These are phyloP conservation scores for Melanaphis sacchari DNA, from an alignment of 1,140 invertebrate genomes.

Conservation along the genomic window DNA sequence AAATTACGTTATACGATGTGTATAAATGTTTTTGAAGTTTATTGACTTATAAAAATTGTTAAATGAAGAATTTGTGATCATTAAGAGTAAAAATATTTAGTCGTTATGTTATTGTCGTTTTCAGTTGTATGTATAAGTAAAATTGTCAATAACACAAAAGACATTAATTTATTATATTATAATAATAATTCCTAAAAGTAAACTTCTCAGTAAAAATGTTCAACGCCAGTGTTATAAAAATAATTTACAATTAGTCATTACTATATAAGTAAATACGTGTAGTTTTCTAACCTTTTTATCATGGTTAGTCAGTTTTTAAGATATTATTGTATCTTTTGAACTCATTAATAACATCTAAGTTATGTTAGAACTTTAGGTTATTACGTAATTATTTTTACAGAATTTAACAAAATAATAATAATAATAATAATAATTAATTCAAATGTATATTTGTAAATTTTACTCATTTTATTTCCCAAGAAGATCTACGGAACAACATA, in stretches of 20 bases:
- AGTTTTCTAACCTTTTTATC: neutral
- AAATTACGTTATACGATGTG: neutral
- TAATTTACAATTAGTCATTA: neutral
- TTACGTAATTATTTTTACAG: no score
- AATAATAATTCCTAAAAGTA: neutral
- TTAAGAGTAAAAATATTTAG: neutral
- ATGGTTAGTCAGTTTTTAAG: neutral
- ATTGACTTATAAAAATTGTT: neutral
- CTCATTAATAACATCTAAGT: neutral
- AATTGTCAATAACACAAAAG: neutral
- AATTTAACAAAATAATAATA: neutral
- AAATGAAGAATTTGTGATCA: neutral
- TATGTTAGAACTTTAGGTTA: no score
- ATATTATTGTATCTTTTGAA: neutral
- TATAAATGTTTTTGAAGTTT: neutral
- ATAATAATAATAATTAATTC: neutral
- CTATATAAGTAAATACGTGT: neutral
- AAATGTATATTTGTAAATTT: neutral
- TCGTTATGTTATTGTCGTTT: neutral
- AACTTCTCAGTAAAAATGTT: neutral
- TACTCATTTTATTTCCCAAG: neutral
- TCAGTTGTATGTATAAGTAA: neutral
- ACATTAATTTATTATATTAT: neutral
- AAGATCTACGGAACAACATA: neutral
- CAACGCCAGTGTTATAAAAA: neutral